Evolutionary conservation across 2,888 invertebrate species (phyloP).

Genomic region (Athalia circularis): DNA sequence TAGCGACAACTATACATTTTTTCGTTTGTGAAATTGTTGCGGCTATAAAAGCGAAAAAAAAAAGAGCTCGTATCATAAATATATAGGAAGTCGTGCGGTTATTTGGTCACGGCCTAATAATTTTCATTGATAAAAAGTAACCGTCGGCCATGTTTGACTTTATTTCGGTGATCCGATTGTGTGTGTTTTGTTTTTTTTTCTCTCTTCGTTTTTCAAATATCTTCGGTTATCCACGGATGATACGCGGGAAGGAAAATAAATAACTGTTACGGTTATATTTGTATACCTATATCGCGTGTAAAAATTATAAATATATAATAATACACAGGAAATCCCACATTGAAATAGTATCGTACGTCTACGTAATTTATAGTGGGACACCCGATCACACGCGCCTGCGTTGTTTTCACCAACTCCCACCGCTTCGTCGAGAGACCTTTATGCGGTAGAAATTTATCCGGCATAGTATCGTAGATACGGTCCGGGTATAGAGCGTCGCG

Average conservation of each 20-base stretch:
- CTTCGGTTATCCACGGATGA: not conserved
- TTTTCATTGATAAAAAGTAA: slow-evolving; percentile 35
- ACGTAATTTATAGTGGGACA: not conserved
- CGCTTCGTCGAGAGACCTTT: slow-evolving; percentile 18
- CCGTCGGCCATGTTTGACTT: slow-evolving; percentile 15
- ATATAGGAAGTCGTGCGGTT: slow-evolving; percentile 18
- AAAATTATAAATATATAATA: not conserved
- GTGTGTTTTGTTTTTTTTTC: too few species aligned
- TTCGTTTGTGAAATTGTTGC: not conserved
- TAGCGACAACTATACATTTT: slow-evolving; percentile 18
- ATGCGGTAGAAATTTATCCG: slow-evolving; percentile 32
- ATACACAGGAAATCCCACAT: slow-evolving; percentile 59
- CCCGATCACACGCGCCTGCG: slow-evolving; percentile 10
- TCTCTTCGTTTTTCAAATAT: not conserved
- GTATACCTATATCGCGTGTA: not conserved
- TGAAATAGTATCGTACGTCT: slow-evolving; percentile 52
- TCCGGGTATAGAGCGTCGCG: slow-evolving; percentile 61
- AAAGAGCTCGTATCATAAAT: slow-evolving; percentile 1
- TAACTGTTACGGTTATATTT: not conserved
- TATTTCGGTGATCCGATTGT: not conserved
- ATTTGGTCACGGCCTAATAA: slow-evolving; percentile 19
- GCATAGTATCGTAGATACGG: slow-evolving; percentile 42
- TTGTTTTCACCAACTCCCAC: slow-evolving; percentile 19
- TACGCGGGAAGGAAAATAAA: not conserved
- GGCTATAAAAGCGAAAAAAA: too few species aligned